These are phyloP conservation scores for Alcedo quadribrachys DNA, from an alignment of 2,797 vertebrate genomes.

Conservation along the genomic window DNA sequence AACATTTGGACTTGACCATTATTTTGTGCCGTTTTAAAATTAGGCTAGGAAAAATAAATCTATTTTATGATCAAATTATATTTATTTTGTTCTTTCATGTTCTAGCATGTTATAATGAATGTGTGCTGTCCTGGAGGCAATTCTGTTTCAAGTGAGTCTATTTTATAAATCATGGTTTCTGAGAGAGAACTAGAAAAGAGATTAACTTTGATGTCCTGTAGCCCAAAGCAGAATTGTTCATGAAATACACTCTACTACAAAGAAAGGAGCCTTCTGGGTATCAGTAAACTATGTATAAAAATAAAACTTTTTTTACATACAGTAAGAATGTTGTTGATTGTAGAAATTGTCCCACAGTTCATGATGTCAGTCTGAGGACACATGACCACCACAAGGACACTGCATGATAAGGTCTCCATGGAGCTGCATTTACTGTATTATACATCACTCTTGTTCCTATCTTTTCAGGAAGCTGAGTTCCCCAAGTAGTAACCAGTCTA, in stretches of 20 bases:
- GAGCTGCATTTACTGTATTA: background rate
- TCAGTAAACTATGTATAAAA: background rate
- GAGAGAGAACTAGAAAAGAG: background rate
- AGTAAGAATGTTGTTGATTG: background rate
- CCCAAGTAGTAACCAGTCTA: background rate
- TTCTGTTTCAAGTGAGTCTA: background rate
- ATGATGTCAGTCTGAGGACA: background rate
- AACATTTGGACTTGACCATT: background rate
- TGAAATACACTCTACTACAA: background rate
- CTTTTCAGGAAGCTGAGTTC: background rate
- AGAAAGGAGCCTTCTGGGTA: background rate
- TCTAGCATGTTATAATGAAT: background rate
- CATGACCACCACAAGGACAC: background rate
- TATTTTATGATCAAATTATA: background rate
- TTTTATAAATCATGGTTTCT: background rate
- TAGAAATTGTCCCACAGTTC: background rate
- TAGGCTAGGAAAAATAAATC: background rate
- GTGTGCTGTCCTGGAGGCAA: background rate
- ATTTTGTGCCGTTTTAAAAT: slow-evolving; percentile 3
- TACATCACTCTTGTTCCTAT: background rate
- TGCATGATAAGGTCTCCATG: background rate
- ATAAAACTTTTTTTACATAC: background rate
- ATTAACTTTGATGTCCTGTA: slow-evolving; percentile 26
- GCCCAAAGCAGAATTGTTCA: background rate
- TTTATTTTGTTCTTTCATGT: slow-evolving; percentile 2